Conservation (phyloP, 2,797 vertebrate species). For the Aselliscus stoliczkanus region DNA sequence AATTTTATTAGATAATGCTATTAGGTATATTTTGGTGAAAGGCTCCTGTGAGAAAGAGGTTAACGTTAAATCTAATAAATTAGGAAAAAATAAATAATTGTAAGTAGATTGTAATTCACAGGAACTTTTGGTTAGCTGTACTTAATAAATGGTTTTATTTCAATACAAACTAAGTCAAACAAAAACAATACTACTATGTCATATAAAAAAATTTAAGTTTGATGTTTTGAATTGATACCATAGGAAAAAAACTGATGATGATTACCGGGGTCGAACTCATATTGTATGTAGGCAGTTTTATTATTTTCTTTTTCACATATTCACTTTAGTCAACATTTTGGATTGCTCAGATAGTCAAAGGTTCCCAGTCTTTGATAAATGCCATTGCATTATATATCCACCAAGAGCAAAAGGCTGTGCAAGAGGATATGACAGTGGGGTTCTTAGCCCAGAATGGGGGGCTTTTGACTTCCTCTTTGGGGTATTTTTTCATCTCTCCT, state of each 20-base stretch:
- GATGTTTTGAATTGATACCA: neutral
- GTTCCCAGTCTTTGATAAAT: neutral
- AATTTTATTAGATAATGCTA: neutral
- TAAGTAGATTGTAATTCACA: neutral
- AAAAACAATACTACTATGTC: neutral
- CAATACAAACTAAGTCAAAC: neutral
- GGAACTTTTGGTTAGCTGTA: neutral
- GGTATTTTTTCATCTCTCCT: neutral
- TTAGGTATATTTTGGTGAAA: neutral
- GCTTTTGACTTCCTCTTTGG: neutral
- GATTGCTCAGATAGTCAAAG: neutral
- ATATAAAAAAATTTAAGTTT: neutral
- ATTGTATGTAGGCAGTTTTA: neutral
- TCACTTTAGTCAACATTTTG: neutral
- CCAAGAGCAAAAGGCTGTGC: neutral
- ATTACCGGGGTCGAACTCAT: neutral
- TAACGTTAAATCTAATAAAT: neutral
- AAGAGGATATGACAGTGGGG: neutral
- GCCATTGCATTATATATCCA: rapidly evolving
- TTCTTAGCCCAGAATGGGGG: neutral
- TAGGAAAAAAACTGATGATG: neutral
- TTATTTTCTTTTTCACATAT: neutral
- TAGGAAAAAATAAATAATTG: neutral
- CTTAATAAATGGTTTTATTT: neutral
- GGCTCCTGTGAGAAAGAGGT: neutral